Conservation (phyloP, 2,797 vertebrate genomes). For the Phoxinus dragarum region DNA sequence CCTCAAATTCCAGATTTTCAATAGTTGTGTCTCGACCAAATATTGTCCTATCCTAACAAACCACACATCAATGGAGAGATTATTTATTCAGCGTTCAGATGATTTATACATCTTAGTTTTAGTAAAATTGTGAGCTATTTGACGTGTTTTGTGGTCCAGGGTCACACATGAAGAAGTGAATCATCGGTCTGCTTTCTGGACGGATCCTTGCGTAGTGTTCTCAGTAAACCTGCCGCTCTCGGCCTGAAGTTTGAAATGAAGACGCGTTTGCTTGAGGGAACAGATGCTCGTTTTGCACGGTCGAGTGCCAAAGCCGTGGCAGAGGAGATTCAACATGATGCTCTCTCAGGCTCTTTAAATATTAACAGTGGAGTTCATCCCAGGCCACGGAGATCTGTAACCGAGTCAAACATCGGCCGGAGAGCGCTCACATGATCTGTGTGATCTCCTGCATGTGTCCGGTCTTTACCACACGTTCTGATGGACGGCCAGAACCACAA, state of each 20-base stretch:
- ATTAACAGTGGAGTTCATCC: conserved; percentile 63
- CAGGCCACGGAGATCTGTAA: conserved; percentile 48
- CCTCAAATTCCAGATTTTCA: too few species aligned
- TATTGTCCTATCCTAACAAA: too few species aligned
- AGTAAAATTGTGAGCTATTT: too few species aligned
- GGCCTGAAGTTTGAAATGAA: not conserved
- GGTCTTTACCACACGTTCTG: not conserved
- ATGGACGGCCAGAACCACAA: too few species aligned
- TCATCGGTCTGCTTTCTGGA: not conserved
- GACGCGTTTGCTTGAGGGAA: not conserved
- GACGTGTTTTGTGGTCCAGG: too few species aligned
- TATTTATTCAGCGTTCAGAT: too few species aligned
- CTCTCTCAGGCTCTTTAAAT: conserved; percentile 65
- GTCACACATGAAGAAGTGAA: not conserved
- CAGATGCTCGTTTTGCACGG: conserved; percentile 53
- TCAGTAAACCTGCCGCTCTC: not conserved
- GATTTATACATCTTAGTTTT: too few species aligned
- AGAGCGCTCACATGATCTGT: conserved; percentile 19
- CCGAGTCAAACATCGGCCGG: conserved; percentile 53
- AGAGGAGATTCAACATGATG: not conserved
- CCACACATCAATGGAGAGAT: too few species aligned
- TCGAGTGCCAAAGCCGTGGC: not conserved
- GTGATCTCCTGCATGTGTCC: not conserved
- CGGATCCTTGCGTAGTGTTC: not conserved
- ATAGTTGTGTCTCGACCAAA: too few species aligned